phyloP scores from a whole-genome alignment of 2,888 invertebrate species.

The Oligia strigilis region DNA sequence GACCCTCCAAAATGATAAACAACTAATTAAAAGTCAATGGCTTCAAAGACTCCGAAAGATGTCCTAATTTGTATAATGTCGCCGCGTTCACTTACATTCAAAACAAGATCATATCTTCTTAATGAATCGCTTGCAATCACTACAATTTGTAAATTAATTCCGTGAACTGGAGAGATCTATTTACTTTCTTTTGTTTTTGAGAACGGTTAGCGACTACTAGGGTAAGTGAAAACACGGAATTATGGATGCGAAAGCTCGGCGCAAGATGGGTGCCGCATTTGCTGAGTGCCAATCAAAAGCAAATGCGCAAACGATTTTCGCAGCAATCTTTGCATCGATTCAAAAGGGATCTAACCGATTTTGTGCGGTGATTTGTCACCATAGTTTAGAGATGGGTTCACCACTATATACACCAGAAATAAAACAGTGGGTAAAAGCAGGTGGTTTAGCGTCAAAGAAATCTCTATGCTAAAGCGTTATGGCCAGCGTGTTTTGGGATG shows the following conservation, averaged over 20 bases:
- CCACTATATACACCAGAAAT: neutral
- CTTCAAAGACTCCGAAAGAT: slow-evolving; percentile 32
- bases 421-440: no score
- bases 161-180: slow-evolving; percentile 10
- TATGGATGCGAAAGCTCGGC: no score
- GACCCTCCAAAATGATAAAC: slow-evolving; percentile 45
- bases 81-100: slow-evolving; percentile 39
- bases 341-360: neutral
- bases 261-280: neutral
- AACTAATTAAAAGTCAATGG: slow-evolving; percentile 47
- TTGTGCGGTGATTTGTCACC: neutral
- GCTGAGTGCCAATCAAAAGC: neutral
- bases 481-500: no score
- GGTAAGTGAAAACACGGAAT: neutral
- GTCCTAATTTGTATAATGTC: slow-evolving; percentile 48
- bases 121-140: slow-evolving; percentile 42
- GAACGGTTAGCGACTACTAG: neutral
- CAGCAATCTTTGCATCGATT: neutral
- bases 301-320: neutral
- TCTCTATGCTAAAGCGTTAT: no score
- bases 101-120: slow-evolving; percentile 46
- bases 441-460: no score
- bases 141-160: slow-evolving; percentile 46
- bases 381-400: neutral
- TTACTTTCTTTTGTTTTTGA: slow-evolving; percentile 19